These are phyloP conservation scores for Etheostoma perlongum DNA, from an alignment of 2,797 vertebrate species.

Conservation along the genomic window DNA sequence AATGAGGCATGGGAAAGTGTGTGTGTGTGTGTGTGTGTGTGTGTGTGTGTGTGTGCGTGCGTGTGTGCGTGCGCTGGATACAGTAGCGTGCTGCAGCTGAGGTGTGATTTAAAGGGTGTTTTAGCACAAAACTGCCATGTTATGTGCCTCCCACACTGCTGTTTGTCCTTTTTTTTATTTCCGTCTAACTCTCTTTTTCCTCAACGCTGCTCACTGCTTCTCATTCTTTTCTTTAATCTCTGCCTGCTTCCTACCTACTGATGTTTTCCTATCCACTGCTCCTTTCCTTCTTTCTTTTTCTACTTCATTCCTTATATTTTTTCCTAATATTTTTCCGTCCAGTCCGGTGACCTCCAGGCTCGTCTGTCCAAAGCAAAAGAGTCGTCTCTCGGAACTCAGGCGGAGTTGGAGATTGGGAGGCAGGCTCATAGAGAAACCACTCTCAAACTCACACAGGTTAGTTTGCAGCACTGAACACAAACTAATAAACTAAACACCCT, in stretches of 20 bases:
- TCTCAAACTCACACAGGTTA: constrained; percentile 80
- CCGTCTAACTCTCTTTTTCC: background rate
- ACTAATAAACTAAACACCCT: background rate
- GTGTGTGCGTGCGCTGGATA: background rate
- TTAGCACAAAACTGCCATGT: constrained; percentile 31
- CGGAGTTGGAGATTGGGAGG: constrained; percentile 88
- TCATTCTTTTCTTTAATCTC: background rate
- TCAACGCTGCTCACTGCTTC: background rate
- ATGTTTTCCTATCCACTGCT: background rate
- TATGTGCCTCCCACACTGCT: constrained; percentile 29
- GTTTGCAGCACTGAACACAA: constrained; percentile 12
- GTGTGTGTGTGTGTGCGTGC: background rate
- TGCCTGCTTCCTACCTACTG: background rate
- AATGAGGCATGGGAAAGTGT: constrained; percentile 53
- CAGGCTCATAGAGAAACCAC: constrained; percentile 87
- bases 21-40: background rate
- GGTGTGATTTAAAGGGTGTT: constrained; percentile 51
- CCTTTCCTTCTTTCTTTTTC: background rate
- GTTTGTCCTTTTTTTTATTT: constrained; percentile 31
- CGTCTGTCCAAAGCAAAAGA: constrained; percentile 87
- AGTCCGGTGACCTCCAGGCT: constrained; percentile 87
- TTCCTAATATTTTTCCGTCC: constrained; percentile 9
- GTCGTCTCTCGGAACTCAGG: constrained; percentile 83
- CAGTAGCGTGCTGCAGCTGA: constrained; percentile 18
- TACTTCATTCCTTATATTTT: background rate